Evolutionary conservation across 2,888 invertebrate species (phyloP).

Genomic region (Pristionchus maxplancki): DNA sequence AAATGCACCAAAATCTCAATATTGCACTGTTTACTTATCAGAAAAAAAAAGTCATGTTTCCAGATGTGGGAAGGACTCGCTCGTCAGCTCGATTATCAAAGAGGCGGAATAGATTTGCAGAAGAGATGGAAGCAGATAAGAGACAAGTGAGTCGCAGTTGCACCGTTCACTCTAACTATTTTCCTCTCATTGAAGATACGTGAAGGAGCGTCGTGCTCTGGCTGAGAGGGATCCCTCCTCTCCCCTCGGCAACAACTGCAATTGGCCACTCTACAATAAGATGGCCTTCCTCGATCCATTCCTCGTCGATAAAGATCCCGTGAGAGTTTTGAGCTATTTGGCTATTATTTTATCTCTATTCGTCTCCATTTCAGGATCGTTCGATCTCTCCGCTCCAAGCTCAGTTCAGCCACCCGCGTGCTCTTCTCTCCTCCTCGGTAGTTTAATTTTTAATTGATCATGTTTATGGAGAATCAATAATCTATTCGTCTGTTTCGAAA

Average conservation of each 20-base stretch:
- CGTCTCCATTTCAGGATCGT: background rate
- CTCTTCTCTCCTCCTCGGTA: no score
- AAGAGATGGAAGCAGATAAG: constrained; percentile 44
- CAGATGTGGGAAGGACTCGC: constrained; percentile 48
- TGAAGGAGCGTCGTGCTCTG: constrained; percentile 37
- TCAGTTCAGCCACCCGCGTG: no score
- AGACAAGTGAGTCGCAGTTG: constrained; percentile 3
- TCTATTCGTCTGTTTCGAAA: no score
- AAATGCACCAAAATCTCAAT: no score
- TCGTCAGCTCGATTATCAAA: background rate
- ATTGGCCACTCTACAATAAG: constrained; percentile 36
- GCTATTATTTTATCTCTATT: background rate
- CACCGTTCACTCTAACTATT: background rate
- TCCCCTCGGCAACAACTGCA: background rate
- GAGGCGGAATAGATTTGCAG: constrained; percentile 17
- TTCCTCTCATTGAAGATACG: background rate
- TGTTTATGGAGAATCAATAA: no score
- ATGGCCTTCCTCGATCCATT: constrained; percentile 31
- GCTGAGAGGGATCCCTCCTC: background rate
- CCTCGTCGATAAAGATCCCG: background rate
- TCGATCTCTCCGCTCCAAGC: background rate
- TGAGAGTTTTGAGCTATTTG: background rate
- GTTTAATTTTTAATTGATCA: no score
- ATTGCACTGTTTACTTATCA: no score
- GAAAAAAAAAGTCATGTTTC: no score